These are phyloP conservation scores for Agraylea sexmaculata DNA, from an alignment of 1,140 invertebrate genomes.

Conservation along the genomic window DNA sequence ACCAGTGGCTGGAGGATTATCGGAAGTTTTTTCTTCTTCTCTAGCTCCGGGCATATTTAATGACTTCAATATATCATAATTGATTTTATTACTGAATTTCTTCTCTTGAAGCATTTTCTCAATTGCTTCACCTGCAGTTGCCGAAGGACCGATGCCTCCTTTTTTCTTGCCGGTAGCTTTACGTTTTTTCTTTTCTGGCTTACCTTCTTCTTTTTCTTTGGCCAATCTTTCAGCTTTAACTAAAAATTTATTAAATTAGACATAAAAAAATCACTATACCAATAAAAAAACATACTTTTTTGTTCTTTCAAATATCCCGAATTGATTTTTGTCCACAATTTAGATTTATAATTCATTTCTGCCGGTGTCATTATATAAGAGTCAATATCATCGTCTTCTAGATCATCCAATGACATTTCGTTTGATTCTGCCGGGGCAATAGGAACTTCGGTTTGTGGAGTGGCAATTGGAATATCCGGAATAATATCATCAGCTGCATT, in stretches of 20 bases:
- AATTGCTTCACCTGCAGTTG: slow-evolving; percentile 83
- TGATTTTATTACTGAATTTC: slow-evolving; percentile 92
- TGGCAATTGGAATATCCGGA: neutral
- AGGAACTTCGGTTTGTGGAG: neutral
- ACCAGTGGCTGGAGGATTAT: no score
- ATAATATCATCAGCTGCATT: slow-evolving; percentile 4
- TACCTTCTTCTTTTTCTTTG: slow-evolving; percentile 65
- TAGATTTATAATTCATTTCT: slow-evolving; percentile 67
- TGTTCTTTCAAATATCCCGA: slow-evolving; percentile 70
- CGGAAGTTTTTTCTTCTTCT: slow-evolving; percentile 7
- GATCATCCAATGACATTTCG: slow-evolving; percentile 65
- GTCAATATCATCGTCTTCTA: slow-evolving; percentile 83
- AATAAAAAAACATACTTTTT: slow-evolving; percentile 47
- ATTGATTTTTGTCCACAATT: slow-evolving; percentile 76
- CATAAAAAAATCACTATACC: slow-evolving; percentile 12
- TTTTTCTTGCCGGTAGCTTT: slow-evolving; percentile 46
- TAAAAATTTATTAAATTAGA: slow-evolving; percentile 8
- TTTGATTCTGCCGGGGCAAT: slow-evolving; percentile 25
- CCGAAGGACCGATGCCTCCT: slow-evolving; percentile 50
- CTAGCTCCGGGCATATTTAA: slow-evolving; percentile 37
- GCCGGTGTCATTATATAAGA: slow-evolving; percentile 73
- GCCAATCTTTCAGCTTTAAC: slow-evolving; percentile 63
- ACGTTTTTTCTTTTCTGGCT: slow-evolving; percentile 63
- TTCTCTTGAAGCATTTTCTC: slow-evolving; percentile 92
- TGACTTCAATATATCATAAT: slow-evolving; percentile 91